Evolutionary conservation across 2,888 invertebrate species (phyloP), one percentile per base, ranked within the genome.

Genomic region (Cartodere bifasciata): DNA sequence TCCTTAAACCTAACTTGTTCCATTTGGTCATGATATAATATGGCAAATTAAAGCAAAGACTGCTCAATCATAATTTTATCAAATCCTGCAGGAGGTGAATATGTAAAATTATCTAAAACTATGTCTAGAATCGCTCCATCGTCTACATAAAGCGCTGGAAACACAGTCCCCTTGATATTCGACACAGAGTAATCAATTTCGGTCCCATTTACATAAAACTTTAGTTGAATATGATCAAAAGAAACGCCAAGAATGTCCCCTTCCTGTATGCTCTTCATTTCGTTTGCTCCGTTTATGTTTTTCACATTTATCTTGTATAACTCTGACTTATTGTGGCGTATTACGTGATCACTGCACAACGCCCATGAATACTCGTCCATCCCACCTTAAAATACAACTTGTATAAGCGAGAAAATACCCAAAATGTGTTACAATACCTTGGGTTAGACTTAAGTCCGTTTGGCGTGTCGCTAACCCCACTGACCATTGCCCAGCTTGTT

Each of bases 101-200:
- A 79, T 42, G 75, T 72, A 58, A 95, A 94, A 54, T 83, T 83
- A 46, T 87, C 86, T 57, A 97, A 75, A 49, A 90, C 80, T 41
- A 94, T 79, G 61, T 98, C 98, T 63, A 98, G 59, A 46, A 97
- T 94, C 15, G 97, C 95, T 43, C 95, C 95, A 57, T 95, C 92
- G 52, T 95, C 95, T 50, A 97, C 92, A 68, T 85, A 94, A 35
- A 95, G 70, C 14, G 85, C 83, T 15, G 95, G 95, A 63, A 79
- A 94, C 2, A 90, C 80, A 2, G 86, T 81, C 39, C 88, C 94
- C 53, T 82, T 85, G 39, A 94, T 78, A 60, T 86, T 90, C 40
- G 82, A 74, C 24, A 94, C 70, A 12, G 90, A 82, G 46, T 78
- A 74, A 47, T 90, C 85, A 50, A 90, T 66, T 48, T 79, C 76